Conservation (phyloP, 2,888 invertebrate species). For the Mythimna albipuncta region DNA sequence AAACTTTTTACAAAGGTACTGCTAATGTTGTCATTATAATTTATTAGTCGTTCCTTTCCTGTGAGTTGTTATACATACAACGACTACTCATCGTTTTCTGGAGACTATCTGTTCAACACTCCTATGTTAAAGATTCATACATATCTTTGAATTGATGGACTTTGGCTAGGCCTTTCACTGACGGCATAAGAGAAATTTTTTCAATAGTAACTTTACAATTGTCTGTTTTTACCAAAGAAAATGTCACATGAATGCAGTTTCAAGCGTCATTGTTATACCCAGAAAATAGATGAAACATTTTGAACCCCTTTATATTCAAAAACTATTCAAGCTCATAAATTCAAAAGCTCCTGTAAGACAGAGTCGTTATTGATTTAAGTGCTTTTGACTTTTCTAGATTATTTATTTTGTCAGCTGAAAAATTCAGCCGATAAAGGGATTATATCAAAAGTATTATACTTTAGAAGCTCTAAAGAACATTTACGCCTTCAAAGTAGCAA, state of each 20-base stretch:
- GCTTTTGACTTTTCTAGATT: too few species aligned
- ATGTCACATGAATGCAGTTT: conserved; percentile 13
- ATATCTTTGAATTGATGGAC: not conserved
- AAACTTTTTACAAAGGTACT: too few species aligned
- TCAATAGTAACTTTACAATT: not conserved
- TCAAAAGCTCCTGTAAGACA: not conserved
- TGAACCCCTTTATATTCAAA: conserved; percentile 4
- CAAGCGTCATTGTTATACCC: conserved; percentile 16
- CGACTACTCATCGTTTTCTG: not conserved
- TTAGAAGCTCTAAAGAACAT: not conserved
- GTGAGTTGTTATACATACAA: not conserved
- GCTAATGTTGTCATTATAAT: not conserved
- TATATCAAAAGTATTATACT: not conserved
- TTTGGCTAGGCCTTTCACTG: too few species aligned
- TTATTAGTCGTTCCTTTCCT: not conserved
- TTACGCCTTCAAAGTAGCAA: not conserved
- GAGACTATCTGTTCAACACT: not conserved
- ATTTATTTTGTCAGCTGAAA: not conserved
- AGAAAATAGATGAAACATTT: conserved; percentile 5
- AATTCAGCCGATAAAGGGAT: not conserved
- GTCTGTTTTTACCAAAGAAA: conserved; percentile 7
- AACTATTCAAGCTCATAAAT: conserved; percentile 20
- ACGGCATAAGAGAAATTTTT: not conserved
- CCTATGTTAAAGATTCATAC: not conserved
- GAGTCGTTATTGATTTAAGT: not conserved